Percentiles rank a stretch among this genome's conserved stretches.
Conservation (phyloP, 2,888 invertebrate species). For the Acrobasis consociella region DNA sequence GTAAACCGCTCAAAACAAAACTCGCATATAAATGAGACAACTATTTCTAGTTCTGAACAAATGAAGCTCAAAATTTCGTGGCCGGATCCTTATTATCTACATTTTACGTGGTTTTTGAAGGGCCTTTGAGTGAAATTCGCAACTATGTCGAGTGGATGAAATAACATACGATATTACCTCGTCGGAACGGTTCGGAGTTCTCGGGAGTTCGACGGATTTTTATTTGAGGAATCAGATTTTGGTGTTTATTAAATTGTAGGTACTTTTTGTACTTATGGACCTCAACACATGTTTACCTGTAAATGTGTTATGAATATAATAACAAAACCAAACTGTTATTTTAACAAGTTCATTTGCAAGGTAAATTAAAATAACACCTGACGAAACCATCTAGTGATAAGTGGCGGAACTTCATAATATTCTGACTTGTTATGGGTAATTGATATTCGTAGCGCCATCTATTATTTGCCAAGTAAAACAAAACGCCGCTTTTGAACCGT, state of each 20-base stretch:
- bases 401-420: no score
- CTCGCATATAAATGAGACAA: background rate
- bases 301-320: no score
- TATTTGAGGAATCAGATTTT: background rate
- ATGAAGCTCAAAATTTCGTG: background rate
- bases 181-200: background rate
- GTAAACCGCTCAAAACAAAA: background rate
- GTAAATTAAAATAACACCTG: no score
- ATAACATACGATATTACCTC: slow-evolving; percentile 2
- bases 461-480: no score
- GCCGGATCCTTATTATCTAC: background rate
- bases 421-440: no score
- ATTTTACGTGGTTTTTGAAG: slow-evolving; percentile 3
- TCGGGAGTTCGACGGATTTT: background rate
- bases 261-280: no score
- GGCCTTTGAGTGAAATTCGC: background rate
- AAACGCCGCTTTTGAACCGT: no score
- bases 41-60: slow-evolving; percentile 1
- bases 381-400: no score
- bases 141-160: background rate
- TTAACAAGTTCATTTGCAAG: no score
- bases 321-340: no score
- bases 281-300: no score
- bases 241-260: background rate
- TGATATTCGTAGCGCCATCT: no score